These are phyloP conservation scores for Rhinogobius similis DNA, from an alignment of 2,113 vertebrate genomes.

Conservation along the genomic window DNA sequence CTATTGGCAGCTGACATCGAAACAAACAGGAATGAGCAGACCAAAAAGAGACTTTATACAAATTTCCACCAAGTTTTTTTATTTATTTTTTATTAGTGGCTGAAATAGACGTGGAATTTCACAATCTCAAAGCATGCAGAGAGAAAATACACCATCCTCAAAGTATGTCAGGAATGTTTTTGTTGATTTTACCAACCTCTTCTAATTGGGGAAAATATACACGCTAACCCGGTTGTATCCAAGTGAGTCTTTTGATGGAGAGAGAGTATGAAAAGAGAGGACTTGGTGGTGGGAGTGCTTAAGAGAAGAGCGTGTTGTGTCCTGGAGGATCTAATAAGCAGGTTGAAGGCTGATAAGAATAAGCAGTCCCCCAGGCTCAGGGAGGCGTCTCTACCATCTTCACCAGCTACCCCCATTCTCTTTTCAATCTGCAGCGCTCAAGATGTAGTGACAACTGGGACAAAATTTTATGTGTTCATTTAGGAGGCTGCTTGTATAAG, in stretches of 20 bases:
- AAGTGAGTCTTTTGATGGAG: slow-evolving; percentile 43
- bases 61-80: neutral
- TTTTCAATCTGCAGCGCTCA: slow-evolving; percentile 30
- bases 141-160: neutral
- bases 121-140: too few relatives aligned
- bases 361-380: slow-evolving; percentile 78
- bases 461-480: slow-evolving; percentile 12
- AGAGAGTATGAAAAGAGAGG: slow-evolving; percentile 42
- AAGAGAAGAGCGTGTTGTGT: slow-evolving; percentile 67
- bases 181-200: neutral
- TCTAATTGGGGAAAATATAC: neutral
- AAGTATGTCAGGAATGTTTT: slow-evolving; percentile 2
- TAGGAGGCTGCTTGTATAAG: too few relatives aligned
- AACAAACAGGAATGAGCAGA: neutral
- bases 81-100: neutral
- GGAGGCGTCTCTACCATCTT: slow-evolving; percentile 57
- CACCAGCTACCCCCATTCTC: slow-evolving; percentile 23
- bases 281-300: slow-evolving; percentile 55
- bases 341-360: slow-evolving; percentile 80
- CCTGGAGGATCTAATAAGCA: slow-evolving; percentile 80
- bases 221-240: neutral
- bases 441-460: slow-evolving; percentile 56
- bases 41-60: neutral
- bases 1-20: neutral
- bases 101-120: neutral